Base-by-base conservation (phyloP, 2,113 vertebrate genomes). In the Pao palembangensis region DNA sequence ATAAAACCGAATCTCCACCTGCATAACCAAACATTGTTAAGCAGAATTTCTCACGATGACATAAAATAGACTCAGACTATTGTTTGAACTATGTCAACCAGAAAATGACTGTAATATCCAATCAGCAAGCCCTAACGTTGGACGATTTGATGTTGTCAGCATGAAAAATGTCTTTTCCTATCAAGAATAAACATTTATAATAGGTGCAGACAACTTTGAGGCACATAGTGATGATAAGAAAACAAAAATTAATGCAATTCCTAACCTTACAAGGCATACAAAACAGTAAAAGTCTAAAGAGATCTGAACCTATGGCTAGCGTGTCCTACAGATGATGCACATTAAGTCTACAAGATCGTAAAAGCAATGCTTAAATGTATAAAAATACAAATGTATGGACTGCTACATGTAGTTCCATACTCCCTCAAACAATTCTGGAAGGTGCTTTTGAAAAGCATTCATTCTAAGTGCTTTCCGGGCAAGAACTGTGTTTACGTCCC, bases 1-100 rank as follows among this genome's bases (percentile, higher is more conserved):
- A 8, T 17, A 8, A 49, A 17, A 49, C 5, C 25, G 25, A 28
- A 28, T 1, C 25, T 1, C 6, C 25, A 28, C 25, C 1, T 47
- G 44, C 17, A 47, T 44, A 49, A 28, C 25, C 25, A 28, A 28
- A 28, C 25, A 28, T 28, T 28, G 25, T 44, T 50, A 18, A 15
- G 4, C 16, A 23, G 14, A 41, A 28, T 42, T 43, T 28, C 48
- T 48, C 47, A 48, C 23, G 43, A n/a, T 18, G 16, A 50, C 38
- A 62, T 68, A 31, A 61, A 38, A n/a, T 47, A 11, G 19, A 8
- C 7, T 17, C 47, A 18, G 17, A 18, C 47, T 44, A 65, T 56
- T 64, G 56, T 54, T 54, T 47, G 41, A 42, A 51, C 21, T 18
- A 18, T 25, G 58, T 74, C 60, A 54, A 71, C 57, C 52, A 49